phyloP scores from a whole-genome alignment of 2,113 vertebrate genomes.

The Progne subis region DNA sequence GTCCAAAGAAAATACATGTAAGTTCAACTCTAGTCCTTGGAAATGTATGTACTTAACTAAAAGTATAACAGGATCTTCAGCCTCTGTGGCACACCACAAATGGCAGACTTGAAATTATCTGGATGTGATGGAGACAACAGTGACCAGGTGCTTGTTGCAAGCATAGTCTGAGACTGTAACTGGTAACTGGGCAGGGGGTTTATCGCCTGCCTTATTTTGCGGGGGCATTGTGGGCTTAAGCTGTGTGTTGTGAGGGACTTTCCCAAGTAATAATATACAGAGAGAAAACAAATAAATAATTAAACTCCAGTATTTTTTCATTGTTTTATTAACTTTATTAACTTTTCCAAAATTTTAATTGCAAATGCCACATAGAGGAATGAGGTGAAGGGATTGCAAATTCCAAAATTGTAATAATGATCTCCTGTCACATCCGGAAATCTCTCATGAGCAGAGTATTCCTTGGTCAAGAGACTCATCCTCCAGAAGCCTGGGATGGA shows the following conservation, averaged over 20 bases:
- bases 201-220: background rate
- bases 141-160: background rate
- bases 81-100: background rate
- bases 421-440: background rate
- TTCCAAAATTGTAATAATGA: background rate
- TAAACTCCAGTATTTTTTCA: background rate
- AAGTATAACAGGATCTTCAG: background rate
- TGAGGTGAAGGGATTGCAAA: background rate
- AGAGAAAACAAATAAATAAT: background rate
- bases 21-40: background rate
- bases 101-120: background rate
- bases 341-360: background rate
- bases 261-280: background rate
- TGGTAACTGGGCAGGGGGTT: background rate
- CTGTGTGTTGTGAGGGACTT: background rate
- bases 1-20: background rate
- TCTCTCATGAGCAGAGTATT: background rate
- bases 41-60: background rate
- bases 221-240: background rate
- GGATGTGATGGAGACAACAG: background rate
- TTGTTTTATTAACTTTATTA: background rate
- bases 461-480: background rate
- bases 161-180: background rate
- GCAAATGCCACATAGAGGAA: background rate
- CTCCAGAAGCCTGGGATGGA: background rate